These are phyloP conservation scores for Ornithorhynchus anatinus DNA, from an alignment of 2,113 vertebrate species.

Conservation along the genomic window DNA sequence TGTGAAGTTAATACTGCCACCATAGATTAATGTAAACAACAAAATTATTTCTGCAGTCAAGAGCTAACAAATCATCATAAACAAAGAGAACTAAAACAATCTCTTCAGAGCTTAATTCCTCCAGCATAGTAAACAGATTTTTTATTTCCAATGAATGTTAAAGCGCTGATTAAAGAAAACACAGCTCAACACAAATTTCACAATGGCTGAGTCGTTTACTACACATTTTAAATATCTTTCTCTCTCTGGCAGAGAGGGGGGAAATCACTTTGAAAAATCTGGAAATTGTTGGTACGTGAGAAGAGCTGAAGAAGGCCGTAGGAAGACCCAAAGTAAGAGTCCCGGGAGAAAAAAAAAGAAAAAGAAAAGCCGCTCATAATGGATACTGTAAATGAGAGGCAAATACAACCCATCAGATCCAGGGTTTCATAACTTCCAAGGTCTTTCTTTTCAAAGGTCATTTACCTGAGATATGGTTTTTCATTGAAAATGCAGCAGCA, in stretches of 20 bases:
- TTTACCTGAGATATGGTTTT: constrained; percentile 11
- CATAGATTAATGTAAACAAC: constrained; percentile 81
- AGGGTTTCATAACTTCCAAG: background rate
- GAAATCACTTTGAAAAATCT: constrained; percentile 6
- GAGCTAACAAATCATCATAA: constrained; percentile 76
- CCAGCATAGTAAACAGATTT: constrained; percentile 65
- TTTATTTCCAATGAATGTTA: constrained; percentile 65
- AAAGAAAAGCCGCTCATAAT: background rate
- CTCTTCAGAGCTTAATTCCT: constrained; percentile 70
- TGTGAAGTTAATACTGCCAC: constrained; percentile 76
- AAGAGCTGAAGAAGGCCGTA: background rate
- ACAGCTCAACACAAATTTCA: constrained; percentile 45
- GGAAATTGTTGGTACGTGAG: background rate
- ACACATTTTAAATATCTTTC: constrained; percentile 19
- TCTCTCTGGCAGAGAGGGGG: background rate
- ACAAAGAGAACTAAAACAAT: constrained; percentile 73
- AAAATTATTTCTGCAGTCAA: constrained; percentile 76
- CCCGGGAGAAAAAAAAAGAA: background rate
- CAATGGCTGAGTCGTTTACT: constrained; percentile 23
- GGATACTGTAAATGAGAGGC: no score
- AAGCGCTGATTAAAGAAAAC: constrained; percentile 61
- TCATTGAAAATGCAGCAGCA: background rate
- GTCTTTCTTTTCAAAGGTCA: constrained; percentile 4
- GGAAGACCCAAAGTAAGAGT: background rate
- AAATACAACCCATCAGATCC: no score